Conservation (phyloP, 2,113 vertebrate species). For the Ameiurus melas region DNA sequence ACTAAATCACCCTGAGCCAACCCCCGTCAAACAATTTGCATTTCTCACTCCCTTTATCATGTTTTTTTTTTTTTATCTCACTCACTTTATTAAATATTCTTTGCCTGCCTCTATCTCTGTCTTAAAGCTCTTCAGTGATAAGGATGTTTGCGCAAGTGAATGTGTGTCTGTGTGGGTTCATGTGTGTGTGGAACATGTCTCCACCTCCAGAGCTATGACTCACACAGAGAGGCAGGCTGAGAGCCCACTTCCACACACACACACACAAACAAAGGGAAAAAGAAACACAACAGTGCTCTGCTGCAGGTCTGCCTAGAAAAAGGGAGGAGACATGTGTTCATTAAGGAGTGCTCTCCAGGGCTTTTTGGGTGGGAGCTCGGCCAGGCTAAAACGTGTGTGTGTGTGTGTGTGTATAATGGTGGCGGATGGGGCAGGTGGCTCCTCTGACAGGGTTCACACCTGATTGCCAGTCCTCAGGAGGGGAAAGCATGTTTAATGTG, state of each 20-base stretch:
- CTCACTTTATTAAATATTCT: not conserved
- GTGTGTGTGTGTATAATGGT: slow-evolving; percentile 11
- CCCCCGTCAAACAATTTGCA: slow-evolving; percentile 27
- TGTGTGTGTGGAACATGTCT: slow-evolving; percentile 24
- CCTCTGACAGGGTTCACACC: not conserved
- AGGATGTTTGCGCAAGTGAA: not conserved
- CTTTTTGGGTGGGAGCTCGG: slow-evolving; percentile 46
- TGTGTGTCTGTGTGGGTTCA: slow-evolving; percentile 14
- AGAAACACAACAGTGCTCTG: slow-evolving; percentile 59
- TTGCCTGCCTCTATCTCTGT: slow-evolving; percentile 25
- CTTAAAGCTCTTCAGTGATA: slow-evolving; percentile 22
- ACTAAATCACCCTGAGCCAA: slow-evolving; percentile 24
- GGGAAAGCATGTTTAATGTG: slow-evolving; percentile 1
- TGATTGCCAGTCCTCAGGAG: slow-evolving; percentile 14
- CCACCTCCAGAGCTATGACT: slow-evolving; percentile 36
- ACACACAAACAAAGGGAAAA: slow-evolving; percentile 27
- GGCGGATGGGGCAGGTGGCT: not conserved
- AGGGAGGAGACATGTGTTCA: slow-evolving; percentile 48
- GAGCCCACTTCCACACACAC: slow-evolving; percentile 32
- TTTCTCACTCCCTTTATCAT: not conserved
- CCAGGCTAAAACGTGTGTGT: slow-evolving; percentile 32
- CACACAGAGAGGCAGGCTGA: slow-evolving; percentile 21
- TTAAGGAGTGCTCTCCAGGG: slow-evolving; percentile 62
- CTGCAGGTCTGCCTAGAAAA: slow-evolving; percentile 41
- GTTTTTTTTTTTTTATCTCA: slow-evolving; percentile 4